phyloP scores from a whole-genome alignment of 2,797 vertebrate species.

The Ispidina picta region DNA sequence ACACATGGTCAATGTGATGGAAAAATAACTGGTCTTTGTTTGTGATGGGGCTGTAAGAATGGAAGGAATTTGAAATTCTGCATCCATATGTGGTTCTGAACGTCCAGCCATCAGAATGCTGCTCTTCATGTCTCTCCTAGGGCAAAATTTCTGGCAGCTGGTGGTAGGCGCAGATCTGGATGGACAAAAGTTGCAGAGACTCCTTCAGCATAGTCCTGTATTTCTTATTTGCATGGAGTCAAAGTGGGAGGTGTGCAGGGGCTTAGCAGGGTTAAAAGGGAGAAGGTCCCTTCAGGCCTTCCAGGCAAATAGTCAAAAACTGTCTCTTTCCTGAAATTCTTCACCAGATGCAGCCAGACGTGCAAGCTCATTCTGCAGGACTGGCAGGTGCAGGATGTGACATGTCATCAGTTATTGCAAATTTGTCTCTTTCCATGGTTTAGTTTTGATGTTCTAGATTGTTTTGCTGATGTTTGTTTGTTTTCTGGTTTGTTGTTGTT shows the following conservation, averaged over 20 bases:
- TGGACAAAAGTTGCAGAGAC: background rate
- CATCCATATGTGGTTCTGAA: background rate
- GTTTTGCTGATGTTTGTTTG: too few species aligned
- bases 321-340: background rate
- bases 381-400: background rate
- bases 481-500: too few species aligned
- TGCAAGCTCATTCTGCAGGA: background rate
- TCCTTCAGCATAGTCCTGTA: background rate
- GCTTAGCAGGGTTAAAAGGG: background rate
- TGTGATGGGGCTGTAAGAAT: background rate
- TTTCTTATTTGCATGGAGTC: background rate
- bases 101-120: background rate
- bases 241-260: background rate
- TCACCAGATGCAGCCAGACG: background rate
- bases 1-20: background rate
- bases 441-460: background rate
- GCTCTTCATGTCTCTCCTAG: background rate
- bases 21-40: background rate
- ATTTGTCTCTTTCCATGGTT: background rate
- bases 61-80: background rate
- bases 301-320: background rate
- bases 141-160: background rate
- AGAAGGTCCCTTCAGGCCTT: background rate
- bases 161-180: background rate
- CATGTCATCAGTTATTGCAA: background rate